Evolutionary conservation across 2,888 invertebrate genomes (phyloP).

Genomic region (Acholoe squamosa): DNA sequence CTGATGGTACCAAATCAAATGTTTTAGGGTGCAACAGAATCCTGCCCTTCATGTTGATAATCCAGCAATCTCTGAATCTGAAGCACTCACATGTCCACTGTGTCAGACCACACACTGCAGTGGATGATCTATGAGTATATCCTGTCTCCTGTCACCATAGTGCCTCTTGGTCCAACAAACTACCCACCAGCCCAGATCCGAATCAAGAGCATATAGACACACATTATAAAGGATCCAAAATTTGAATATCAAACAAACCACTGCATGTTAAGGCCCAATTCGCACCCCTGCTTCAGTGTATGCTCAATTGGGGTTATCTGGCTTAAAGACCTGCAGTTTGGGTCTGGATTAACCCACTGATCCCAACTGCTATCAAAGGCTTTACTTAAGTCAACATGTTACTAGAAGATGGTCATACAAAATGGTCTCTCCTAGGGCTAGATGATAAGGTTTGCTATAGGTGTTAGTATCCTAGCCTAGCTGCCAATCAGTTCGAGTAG

Average conservation of each 20-base stretch:
- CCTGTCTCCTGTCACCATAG: too few species aligned
- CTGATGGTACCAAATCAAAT: not conserved
- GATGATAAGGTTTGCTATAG: too few species aligned
- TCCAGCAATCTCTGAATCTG: too few species aligned
- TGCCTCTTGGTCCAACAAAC: too few species aligned
- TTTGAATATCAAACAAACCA: not conserved
- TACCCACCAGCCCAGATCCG: not conserved
- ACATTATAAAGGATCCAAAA: not conserved
- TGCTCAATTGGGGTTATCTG: not conserved
- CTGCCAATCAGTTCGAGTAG: too few species aligned
- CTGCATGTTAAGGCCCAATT: not conserved
- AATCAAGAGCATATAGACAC: not conserved
- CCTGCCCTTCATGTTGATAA: too few species aligned
- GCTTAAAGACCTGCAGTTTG: not conserved
- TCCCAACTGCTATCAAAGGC: constrained; percentile 12
- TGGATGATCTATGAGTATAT: too few species aligned
- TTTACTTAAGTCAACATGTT: constrained; percentile 3
- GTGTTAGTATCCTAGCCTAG: too few species aligned
- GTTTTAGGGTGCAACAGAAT: too few species aligned
- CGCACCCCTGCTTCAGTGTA: not conserved
- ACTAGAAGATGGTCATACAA: not conserved
- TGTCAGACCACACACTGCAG: too few species aligned
- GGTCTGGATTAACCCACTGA: not conserved
- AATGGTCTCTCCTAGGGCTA: too few species aligned
- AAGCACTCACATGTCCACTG: too few species aligned